A percentile compares a stretch with the other conserved stretches of the same genome.
Conservation (phyloP, 2,113 vertebrate genomes). For the Albula goreensis region DNA sequence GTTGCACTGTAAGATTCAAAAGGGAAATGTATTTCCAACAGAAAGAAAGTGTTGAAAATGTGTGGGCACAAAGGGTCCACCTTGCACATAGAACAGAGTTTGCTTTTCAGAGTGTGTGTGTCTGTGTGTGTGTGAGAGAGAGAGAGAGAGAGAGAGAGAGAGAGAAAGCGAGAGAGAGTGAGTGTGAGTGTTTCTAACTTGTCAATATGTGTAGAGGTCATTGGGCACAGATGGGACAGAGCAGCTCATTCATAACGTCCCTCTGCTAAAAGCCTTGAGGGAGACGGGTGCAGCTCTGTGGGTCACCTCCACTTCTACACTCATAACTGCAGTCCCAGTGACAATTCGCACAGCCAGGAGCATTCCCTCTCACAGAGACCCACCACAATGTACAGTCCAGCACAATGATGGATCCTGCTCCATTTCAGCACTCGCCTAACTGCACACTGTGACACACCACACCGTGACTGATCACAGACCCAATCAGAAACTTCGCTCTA, state of each 20-base stretch:
- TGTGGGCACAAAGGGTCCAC: background rate
- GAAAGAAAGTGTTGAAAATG: too few species aligned
- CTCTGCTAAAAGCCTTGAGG: constrained; percentile 46
- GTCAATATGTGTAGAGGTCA: constrained; percentile 19
- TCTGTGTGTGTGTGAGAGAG: background rate
- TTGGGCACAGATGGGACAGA: background rate
- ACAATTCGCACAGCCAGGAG: background rate
- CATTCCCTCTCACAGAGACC: background rate
- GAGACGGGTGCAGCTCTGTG: constrained; percentile 56
- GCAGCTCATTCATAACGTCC: constrained; percentile 57
- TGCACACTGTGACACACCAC: background rate
- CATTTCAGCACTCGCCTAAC: background rate
- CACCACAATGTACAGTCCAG: too few species aligned
- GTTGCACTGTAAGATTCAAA: background rate
- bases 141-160: too few species aligned
- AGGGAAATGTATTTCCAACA: too few species aligned
- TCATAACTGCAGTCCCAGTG: constrained; percentile 43
- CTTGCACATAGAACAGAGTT: background rate
- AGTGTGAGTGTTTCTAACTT: background rate
- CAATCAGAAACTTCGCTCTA: background rate
- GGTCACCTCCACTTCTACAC: constrained; percentile 55
- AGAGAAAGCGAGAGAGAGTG: too few species aligned
- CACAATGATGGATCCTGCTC: background rate
- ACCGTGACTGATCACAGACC: background rate
- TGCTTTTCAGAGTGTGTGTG: background rate